Percentiles rank a stretch among this genome's conserved stretches.
Conservation (phyloP, 30 jellyfish, hydroid and myxozoan genomes). For the Cassiopea xamachana region DNA sequence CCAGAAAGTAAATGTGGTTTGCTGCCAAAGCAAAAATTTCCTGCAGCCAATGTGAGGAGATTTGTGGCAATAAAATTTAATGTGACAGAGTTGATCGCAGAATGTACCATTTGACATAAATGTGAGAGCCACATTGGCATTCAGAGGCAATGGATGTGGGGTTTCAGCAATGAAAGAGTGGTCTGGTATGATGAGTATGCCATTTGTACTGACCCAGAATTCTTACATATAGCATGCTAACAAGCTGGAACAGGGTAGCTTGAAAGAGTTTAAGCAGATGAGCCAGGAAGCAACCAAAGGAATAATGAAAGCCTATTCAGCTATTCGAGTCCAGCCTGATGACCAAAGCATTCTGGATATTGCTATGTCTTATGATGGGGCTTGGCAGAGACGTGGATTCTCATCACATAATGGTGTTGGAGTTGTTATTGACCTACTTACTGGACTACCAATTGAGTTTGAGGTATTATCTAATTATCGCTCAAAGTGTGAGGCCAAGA, state of each 20-base stretch:
- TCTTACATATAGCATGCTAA: too few relatives aligned
- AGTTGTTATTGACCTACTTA: neutral
- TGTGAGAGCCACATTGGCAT: too few relatives aligned
- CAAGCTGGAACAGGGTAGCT: neutral
- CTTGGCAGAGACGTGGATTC: neutral
- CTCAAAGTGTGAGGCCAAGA: neutral
- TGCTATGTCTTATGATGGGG: neutral
- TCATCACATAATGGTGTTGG: neutral
- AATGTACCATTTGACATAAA: too few relatives aligned
- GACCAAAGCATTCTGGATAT: neutral
- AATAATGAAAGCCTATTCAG: too few relatives aligned
- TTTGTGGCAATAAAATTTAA: too few relatives aligned
- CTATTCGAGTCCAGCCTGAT: neutral
- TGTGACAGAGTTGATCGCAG: too few relatives aligned
- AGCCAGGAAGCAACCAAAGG: too few relatives aligned
- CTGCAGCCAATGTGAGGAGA: too few relatives aligned
- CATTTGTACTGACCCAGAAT: neutral
- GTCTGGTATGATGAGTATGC: constrained; percentile 11
- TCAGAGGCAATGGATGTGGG: too few relatives aligned
- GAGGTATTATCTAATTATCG: too few relatives aligned
- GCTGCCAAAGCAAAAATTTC: too few relatives aligned
- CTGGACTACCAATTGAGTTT: neutral
- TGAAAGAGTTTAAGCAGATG: neutral
- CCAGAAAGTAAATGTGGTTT: neutral
- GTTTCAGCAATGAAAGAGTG: neutral